These are phyloP conservation scores for Camelus bactrianus DNA, from an alignment of 2,113 vertebrate species.

Conservation along the genomic window DNA sequence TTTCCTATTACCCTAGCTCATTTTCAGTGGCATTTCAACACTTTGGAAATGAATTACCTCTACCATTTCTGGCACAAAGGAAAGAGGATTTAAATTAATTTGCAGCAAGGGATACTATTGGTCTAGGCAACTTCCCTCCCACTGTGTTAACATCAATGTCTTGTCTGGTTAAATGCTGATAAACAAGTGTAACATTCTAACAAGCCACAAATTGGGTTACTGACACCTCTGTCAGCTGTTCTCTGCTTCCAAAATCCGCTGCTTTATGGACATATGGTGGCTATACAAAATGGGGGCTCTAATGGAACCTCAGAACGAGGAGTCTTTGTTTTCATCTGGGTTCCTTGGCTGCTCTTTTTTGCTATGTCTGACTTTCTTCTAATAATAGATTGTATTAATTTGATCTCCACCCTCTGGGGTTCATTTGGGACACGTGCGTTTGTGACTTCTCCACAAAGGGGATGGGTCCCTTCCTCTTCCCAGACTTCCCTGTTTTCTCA, in stretches of 20 bases:
- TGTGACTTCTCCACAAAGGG: background rate
- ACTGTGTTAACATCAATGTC: slow-evolving; percentile 70
- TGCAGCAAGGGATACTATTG: slow-evolving; percentile 60
- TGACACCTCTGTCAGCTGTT: slow-evolving; percentile 72
- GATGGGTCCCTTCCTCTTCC: background rate
- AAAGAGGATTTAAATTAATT: slow-evolving; percentile 73
- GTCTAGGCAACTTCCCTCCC: slow-evolving; percentile 72
- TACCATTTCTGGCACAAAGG: slow-evolving; percentile 64
- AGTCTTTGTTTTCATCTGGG: background rate
- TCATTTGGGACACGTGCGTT: background rate
- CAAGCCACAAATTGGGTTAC: slow-evolving; percentile 78
- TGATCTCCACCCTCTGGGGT: background rate
- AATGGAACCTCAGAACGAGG: accelerated
- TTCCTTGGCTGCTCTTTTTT: background rate
- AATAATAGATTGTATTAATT: background rate
- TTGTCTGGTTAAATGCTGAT: slow-evolving; percentile 72
- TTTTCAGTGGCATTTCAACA: slow-evolving; percentile 67
- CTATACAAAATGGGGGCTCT: background rate
- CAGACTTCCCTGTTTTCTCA: background rate
- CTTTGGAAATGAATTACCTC: slow-evolving; percentile 62
- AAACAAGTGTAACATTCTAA: slow-evolving; percentile 75
- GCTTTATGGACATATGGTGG: background rate
- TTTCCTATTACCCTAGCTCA: background rate
- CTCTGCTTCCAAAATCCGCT: background rate
- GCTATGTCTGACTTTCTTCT: slow-evolving; percentile 37